A percentile compares a stretch with the other conserved stretches of the same genome.
Conservation (phyloP, 2,797 vertebrate genomes). For the Anabas testudineus region DNA sequence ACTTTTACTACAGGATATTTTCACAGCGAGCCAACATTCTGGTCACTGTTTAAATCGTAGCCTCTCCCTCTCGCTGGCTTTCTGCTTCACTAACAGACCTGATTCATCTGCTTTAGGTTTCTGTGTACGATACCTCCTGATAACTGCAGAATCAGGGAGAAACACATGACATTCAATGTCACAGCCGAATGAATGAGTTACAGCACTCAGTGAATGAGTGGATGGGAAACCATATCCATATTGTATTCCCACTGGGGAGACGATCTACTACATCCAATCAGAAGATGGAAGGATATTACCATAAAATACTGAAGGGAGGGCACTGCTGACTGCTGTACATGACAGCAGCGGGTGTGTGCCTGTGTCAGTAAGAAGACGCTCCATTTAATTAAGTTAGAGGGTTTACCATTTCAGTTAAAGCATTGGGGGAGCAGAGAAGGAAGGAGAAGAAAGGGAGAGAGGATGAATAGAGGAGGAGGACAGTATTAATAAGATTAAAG, state of each 20-base stretch:
- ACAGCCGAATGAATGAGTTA: slow-evolving; percentile 13
- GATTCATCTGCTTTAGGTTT: background rate
- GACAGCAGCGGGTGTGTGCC: slow-evolving; percentile 20
- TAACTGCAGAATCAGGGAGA: background rate
- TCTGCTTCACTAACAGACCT: no score
- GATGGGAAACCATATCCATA: slow-evolving; percentile 35
- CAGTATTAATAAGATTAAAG: slow-evolving; percentile 63
- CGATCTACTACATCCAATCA: slow-evolving; percentile 61
- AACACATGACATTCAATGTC: slow-evolving; percentile 17
- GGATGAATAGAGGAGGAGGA: slow-evolving; percentile 28
- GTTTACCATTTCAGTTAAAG: slow-evolving; percentile 62
- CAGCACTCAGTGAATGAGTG: slow-evolving; percentile 16
- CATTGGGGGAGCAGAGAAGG: slow-evolving; percentile 19
- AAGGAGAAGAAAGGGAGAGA: slow-evolving; percentile 11
- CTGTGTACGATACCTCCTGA: background rate
- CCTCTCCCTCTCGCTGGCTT: no score
- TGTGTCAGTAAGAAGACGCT: slow-evolving; percentile 39
- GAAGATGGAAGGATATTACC: slow-evolving; percentile 61
- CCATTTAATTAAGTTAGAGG: slow-evolving; percentile 77
- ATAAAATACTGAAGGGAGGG: slow-evolving; percentile 37
- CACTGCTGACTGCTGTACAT: background rate
- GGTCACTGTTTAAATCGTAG: no score
- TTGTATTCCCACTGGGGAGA: slow-evolving; percentile 40
- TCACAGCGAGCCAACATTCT: no score
- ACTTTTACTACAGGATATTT: no score